A percentile compares a stretch with the other conserved stretches of the same genome.
phyloP scores from a whole-genome alignment of 2,113 vertebrate species.

The Tachysurus fulvidraco region DNA sequence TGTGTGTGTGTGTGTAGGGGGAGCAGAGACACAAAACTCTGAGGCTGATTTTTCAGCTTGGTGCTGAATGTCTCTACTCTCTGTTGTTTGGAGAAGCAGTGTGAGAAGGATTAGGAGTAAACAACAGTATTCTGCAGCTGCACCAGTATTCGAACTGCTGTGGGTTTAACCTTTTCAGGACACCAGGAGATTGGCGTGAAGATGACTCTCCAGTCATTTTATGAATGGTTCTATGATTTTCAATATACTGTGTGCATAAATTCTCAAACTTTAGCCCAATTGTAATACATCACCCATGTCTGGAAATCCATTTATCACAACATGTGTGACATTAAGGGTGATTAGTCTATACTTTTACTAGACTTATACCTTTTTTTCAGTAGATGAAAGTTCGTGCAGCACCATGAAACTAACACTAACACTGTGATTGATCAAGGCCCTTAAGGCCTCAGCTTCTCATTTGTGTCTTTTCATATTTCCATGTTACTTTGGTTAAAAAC shows the following conservation, averaged over 20 bases:
- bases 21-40: constrained; percentile 27
- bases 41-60: constrained; percentile 28
- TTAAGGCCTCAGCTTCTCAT: background rate
- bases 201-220: background rate
- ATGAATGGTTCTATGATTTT: background rate
- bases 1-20: constrained; percentile 14
- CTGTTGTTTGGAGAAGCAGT: constrained; percentile 42
- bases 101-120: constrained; percentile 38
- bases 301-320: background rate
- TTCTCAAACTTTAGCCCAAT: background rate
- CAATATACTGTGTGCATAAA: background rate
- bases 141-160: background rate
- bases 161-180: background rate
- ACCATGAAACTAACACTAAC: background rate
- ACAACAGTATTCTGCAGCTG: constrained; percentile 38
- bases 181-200: background rate
- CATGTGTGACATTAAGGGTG: background rate
- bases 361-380: background rate
- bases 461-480: background rate
- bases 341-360: background rate
- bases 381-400: background rate
- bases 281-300: background rate
- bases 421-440: background rate
- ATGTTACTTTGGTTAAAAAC: background rate
- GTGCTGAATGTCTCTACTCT: constrained; percentile 45